These are phyloP conservation scores for Dicyrtomina minuta DNA, from an alignment of 2,888 invertebrate genomes.

Conservation along the genomic window DNA sequence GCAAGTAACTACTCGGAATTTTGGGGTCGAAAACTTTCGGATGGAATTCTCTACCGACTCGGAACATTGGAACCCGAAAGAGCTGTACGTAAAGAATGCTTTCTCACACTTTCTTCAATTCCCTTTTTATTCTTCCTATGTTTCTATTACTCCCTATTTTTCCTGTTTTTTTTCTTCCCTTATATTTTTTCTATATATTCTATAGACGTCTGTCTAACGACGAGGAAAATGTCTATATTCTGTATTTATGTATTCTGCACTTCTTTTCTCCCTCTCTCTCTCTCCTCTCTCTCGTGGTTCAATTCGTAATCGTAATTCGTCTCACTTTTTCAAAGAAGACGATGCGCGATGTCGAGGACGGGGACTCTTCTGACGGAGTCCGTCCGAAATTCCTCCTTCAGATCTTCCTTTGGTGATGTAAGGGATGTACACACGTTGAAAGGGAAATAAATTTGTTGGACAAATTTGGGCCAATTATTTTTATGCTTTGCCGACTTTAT, in stretches of 20 bases:
- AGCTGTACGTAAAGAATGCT: constrained; percentile 57
- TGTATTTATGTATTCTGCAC: background rate
- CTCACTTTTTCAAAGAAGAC: too few species aligned
- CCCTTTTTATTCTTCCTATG: background rate
- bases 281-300: background rate
- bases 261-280: background rate
- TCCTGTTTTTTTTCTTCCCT: too few species aligned
- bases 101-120: background rate
- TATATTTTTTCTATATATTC: too few species aligned
- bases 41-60: constrained; percentile 74
- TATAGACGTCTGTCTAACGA: too few species aligned
- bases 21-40: constrained; percentile 76
- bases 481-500: constrained; percentile 12
- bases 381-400: too few species aligned
- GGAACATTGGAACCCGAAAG: constrained; percentile 67
- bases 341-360: too few species aligned
- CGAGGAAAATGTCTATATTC: too few species aligned
- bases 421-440: too few species aligned
- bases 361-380: too few species aligned
- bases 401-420: too few species aligned
- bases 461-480: constrained; percentile 24
- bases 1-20: constrained; percentile 80
- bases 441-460: too few species aligned
- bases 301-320: too few species aligned
- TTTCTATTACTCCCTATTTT: background rate